Conservation (phyloP, 2,113 vertebrate genomes). For the Nibea albiflora region DNA sequence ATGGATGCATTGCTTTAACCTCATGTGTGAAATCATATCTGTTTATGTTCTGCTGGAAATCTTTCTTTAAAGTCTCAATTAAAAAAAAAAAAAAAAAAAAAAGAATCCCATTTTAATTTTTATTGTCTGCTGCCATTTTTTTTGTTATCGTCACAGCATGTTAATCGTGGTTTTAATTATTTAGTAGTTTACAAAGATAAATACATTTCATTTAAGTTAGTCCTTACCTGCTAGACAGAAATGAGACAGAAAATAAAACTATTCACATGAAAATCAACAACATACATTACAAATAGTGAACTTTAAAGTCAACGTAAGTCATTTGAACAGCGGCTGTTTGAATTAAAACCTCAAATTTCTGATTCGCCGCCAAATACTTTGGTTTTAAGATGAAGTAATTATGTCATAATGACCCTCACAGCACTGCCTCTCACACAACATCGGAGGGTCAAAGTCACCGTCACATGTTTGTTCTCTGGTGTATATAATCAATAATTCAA, state of each 20-base stretch:
- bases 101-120: conserved; percentile 43
- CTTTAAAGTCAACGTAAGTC: conserved; percentile 26
- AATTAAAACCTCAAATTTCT: not conserved
- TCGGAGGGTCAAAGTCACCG: not conserved
- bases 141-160: not conserved
- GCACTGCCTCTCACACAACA: not conserved
- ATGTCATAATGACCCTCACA: not conserved
- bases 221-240: not conserved
- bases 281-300: conserved; percentile 18
- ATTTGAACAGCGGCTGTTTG: conserved; percentile 3
- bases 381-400: not conserved
- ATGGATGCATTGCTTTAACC: conserved; percentile 66
- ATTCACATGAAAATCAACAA: conserved; percentile 25
- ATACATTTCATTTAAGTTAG: conserved; percentile 36
- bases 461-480: not conserved
- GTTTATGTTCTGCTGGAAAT: conserved; percentile 68
- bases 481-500: conserved; percentile 18
- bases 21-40: conserved; percentile 68
- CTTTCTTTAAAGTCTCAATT: conserved; percentile 73
- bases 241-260: not conserved
- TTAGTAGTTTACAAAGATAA: conserved; percentile 42
- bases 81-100: conserved; percentile 40
- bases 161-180: not conserved
- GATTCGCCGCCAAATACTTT: conserved; percentile 13
- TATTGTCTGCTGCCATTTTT: conserved; percentile 31